Evolutionary conservation across 2,797 vertebrate genomes (phyloP).

Genomic region (Clamator glandarius): DNA sequence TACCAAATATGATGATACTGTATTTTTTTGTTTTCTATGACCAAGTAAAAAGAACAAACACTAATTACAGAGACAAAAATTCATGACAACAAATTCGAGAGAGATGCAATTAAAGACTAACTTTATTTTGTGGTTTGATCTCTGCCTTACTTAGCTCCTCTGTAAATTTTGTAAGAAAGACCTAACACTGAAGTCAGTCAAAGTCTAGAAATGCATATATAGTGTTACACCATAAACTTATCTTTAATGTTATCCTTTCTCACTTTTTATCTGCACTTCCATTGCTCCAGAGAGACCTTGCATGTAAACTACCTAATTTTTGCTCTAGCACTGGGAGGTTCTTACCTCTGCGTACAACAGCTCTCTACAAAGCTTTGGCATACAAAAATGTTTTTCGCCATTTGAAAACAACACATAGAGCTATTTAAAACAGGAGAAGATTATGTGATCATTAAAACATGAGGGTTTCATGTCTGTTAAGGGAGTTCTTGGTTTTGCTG

Average conservation of each 20-base stretch:
- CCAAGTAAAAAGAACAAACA: neutral
- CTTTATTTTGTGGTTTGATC: neutral
- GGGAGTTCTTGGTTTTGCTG: neutral
- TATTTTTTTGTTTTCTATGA: neutral
- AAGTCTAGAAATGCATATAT: neutral
- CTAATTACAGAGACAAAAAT: neutral
- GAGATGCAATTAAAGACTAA: neutral
- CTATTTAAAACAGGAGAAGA: neutral
- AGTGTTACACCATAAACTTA: neutral
- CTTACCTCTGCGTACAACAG: neutral
- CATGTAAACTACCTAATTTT: constrained; percentile 15
- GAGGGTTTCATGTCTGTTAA: neutral
- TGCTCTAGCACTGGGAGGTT: neutral
- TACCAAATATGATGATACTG: neutral
- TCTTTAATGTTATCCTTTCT: neutral
- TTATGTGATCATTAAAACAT: neutral
- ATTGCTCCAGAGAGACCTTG: neutral
- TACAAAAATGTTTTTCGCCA: neutral
- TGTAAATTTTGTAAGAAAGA: neutral
- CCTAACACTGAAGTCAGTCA: neutral
- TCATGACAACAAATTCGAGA: accelerated
- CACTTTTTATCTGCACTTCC: neutral
- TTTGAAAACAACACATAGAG: constrained; percentile 1
- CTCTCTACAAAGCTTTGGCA: neutral
- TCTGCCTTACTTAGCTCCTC: neutral